Conservation (phyloP, 1,140 invertebrate genomes). For the Temnothorax nylanderi region DNA sequence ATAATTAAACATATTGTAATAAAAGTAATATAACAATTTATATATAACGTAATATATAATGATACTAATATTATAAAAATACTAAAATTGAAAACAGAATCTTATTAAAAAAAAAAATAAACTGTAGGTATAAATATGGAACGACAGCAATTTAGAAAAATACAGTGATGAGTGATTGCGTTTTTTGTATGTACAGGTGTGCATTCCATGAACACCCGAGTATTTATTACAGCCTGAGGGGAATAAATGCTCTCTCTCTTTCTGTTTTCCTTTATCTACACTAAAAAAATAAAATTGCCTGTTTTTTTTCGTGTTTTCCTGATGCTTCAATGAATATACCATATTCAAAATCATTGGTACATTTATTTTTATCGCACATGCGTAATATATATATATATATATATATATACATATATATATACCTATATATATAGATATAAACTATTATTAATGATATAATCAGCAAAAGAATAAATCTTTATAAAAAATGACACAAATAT, state of each 20-base stretch:
- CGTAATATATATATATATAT: too few relatives aligned
- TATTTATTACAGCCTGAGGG: slow-evolving; percentile 41
- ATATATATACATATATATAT: not conserved
- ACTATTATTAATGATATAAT: not conserved
- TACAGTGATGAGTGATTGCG: slow-evolving; percentile 30
- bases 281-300: slow-evolving; percentile 38
- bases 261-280: slow-evolving; percentile 2
- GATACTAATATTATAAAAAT: slow-evolving; percentile 17
- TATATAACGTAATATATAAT: not conserved
- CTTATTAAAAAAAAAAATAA: slow-evolving; percentile 18
- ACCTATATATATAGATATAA: too few relatives aligned
- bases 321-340: not conserved
- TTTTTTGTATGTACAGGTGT: slow-evolving; percentile 47
- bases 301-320: not conserved
- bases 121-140: slow-evolving; percentile 5
- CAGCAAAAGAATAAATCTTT: not conserved
- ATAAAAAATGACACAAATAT: not conserved
- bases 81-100: not conserved
- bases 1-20: too few relatives aligned
- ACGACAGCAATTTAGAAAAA: slow-evolving; percentile 35
- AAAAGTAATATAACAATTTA: not conserved
- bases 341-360: not conserved
- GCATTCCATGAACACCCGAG: slow-evolving; percentile 6
- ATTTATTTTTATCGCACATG: not conserved
- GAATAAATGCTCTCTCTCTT: slow-evolving; percentile 35